Evolutionary conservation across 1,140 invertebrate species (phyloP), one percentile per base, ranked within the genome.

Genomic region (Hypothenemus hampei): DNA sequence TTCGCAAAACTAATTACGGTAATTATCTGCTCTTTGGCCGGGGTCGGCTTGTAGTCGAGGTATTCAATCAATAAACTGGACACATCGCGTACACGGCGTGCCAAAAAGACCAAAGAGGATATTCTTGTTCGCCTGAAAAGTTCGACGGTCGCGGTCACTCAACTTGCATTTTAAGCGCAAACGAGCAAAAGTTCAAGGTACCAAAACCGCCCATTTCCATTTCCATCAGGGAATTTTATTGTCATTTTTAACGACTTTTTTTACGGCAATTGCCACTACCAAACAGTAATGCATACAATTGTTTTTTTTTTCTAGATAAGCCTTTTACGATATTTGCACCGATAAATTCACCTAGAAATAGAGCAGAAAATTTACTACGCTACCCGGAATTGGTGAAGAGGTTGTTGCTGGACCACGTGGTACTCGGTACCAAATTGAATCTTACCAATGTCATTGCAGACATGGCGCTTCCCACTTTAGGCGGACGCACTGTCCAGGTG

Each of bases 261-360:
- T n/a, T n/a, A n/a, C n/a, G n/a, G n/a, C n/a, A n/a, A n/a, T n/a
- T n/a, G n/a, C n/a, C n/a, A n/a, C n/a, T n/a, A n/a, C n/a, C n/a
- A n/a, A n/a, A n/a, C n/a, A n/a, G n/a, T n/a, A n/a, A n/a, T n/a
- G n/a, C n/a, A n/a, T n/a, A 37, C 13, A 16, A 37, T 43, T 47
- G 26, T 43, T 53, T 57, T 65, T 64, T 50, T 45, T 39, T 72
- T 73, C 4, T 72, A 81, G 79, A 79, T 64, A 72, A 76, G 46
- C 75, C 77, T 3, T 81, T 76, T 58, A 81, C 79, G 57, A 75
- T 81, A 57, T 72, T 81, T 57, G 76, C 79, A 44, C 79, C 79
- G 10, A 69, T 72, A 63, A 80, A 81, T 68, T 71, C 74, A 43
- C 75, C 72, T 11, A 72, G 65, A 15, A 72, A 75, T 49, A 71